These are phyloP conservation scores for Acrocephalus kingi DNA, from an alignment of 2,113 vertebrate genomes.

Conservation along the genomic window DNA sequence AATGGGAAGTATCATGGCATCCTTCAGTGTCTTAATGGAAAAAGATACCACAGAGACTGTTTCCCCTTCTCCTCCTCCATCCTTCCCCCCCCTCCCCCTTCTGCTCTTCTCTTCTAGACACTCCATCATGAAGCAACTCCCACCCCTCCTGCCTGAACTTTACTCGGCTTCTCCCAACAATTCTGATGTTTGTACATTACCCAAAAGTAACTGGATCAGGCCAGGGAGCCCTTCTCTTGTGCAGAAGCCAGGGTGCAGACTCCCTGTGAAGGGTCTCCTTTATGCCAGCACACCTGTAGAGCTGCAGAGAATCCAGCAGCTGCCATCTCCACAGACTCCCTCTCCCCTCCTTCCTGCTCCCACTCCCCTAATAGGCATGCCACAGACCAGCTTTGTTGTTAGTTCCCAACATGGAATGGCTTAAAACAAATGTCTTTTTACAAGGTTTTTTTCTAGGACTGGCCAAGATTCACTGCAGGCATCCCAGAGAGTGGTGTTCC, in stretches of 20 bases:
- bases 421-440: not conserved
- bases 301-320: not conserved
- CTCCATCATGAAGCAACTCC: not conserved
- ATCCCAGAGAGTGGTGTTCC: not conserved
- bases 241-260: not conserved
- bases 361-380: rapidly evolving
- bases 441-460: not conserved
- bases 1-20: not conserved
- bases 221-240: not conserved
- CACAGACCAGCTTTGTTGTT: not conserved
- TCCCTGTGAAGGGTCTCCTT: not conserved
- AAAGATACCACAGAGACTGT: not conserved
- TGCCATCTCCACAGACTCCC: not conserved
- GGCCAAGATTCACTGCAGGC: not conserved
- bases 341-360: not conserved
- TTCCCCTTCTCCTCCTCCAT: not conserved
- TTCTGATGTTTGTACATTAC: not conserved
- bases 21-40: not conserved
- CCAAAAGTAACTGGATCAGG: not conserved
- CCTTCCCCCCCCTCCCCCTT: not conserved
- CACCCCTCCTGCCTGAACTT: not conserved
- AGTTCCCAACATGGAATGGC: not conserved
- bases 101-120: not conserved
- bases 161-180: not conserved
- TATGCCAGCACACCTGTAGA: not conserved